Conservation (phyloP, 2,888 invertebrate genomes). For the Icerya purchasi region DNA sequence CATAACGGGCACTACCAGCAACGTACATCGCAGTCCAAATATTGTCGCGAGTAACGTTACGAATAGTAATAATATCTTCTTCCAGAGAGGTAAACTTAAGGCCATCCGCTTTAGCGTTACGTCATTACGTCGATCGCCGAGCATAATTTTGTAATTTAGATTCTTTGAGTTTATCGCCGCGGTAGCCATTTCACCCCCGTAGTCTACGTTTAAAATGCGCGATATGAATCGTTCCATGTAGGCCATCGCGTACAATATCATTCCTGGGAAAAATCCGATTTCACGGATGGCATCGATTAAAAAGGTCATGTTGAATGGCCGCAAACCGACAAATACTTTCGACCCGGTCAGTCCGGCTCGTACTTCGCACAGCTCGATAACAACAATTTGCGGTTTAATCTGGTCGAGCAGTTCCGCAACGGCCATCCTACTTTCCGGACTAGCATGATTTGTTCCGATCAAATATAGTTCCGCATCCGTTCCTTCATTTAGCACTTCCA, state of each 20-base stretch:
- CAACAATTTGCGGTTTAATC: constrained; percentile 10
- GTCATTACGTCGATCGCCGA: constrained; percentile 11
- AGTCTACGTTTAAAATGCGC: constrained; percentile 9
- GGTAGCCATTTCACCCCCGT: constrained; percentile 10
- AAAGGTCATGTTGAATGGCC: constrained; percentile 6
- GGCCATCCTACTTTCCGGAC: constrained; percentile 11
- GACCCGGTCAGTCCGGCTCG: constrained; percentile 9
- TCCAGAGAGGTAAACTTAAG: constrained; percentile 7
- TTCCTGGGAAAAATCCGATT: constrained; percentile 10
- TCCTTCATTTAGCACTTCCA: no score
- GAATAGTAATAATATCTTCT: constrained; percentile 8
- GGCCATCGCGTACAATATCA: constrained; percentile 12
- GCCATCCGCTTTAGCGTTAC: constrained; percentile 11
- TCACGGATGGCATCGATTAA: constrained; percentile 8
- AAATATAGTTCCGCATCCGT: no score
- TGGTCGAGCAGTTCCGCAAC: constrained; percentile 6
- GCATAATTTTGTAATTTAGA: constrained; percentile 13
- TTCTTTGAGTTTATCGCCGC: constrained; percentile 10
- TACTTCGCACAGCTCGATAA: constrained; percentile 10
- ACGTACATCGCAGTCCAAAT: constrained; percentile 6
- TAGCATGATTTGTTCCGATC: constrained; percentile 11
- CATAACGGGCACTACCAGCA: constrained; percentile 10
- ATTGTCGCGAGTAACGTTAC: constrained; percentile 9
- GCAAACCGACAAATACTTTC: constrained; percentile 9
- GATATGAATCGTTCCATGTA: constrained; percentile 11